A percentile compares a stretch with the other conserved stretches of the same genome.
Evolutionary conservation across 2,797 vertebrate genomes (phyloP).

Genomic region (Micropoecilia bifurca): DNA sequence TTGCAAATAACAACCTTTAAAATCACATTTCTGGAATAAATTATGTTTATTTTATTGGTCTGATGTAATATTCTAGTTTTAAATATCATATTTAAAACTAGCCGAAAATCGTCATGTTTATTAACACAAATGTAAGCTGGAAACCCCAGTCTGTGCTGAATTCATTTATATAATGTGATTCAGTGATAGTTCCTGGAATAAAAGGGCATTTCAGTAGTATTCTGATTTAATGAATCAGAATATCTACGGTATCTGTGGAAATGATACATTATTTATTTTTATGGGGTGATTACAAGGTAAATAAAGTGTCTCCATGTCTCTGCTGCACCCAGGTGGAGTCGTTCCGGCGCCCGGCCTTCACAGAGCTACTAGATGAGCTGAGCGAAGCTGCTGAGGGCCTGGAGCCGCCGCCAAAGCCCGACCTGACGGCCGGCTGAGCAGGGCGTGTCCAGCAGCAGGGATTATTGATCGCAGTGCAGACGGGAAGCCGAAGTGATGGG

Average conservation of each 20-base stretch:
- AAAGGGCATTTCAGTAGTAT: neutral
- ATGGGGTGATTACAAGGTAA: neutral
- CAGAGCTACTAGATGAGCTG: conserved; percentile 86
- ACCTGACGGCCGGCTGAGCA: conserved; percentile 73
- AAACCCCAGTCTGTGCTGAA: too few relatives aligned
- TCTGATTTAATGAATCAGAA: neutral
- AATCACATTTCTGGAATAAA: too few relatives aligned
- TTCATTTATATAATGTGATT: too few relatives aligned
- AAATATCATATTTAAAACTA: too few relatives aligned
- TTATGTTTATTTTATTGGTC: too few relatives aligned
- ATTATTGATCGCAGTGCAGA: conserved; percentile 13
- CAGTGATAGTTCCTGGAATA: too few relatives aligned
- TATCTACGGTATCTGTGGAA: neutral
- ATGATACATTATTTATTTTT: neutral
- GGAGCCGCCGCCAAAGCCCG: conserved; percentile 68
- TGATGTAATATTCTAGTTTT: too few relatives aligned
- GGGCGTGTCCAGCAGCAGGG: conserved; percentile 1
- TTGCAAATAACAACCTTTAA: too few relatives aligned
- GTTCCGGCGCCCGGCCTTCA: conserved; percentile 87
- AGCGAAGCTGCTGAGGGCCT: conserved; percentile 82
- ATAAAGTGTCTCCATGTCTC: neutral
- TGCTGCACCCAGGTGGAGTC: conserved; percentile 81
- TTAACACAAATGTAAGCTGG: too few relatives aligned
- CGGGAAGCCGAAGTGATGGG: conserved; percentile 31
- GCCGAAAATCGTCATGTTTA: too few relatives aligned